A percentile compares a stretch with the other conserved stretches of the same genome.
These are phyloP conservation scores for Paracanthobrama guichenoti DNA, from an alignment of 2,113 vertebrate genomes.

Conservation along the genomic window DNA sequence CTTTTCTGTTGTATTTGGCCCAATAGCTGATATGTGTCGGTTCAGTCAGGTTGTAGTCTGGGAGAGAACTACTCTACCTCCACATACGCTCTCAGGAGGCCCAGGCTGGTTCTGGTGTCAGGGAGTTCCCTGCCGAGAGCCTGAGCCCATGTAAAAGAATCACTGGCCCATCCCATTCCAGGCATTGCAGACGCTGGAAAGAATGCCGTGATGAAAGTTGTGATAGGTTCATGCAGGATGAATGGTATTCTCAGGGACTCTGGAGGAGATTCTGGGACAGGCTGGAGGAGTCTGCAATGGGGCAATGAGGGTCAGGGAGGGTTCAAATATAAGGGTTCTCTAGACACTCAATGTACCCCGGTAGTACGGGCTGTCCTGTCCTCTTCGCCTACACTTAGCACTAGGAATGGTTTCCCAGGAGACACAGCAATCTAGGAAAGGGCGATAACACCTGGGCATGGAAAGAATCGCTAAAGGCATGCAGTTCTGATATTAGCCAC, in stretches of 20 bases:
- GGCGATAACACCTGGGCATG: slow-evolving; percentile 37
- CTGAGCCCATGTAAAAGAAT: slow-evolving; percentile 46
- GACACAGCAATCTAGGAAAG: slow-evolving; percentile 34
- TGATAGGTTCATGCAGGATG: slow-evolving; percentile 57
- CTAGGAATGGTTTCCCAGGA: neutral
- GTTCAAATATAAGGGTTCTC: neutral
- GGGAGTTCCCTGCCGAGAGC: slow-evolving; percentile 45
- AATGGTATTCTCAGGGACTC: slow-evolving; percentile 46
- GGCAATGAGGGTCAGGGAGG: neutral
- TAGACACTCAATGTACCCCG: neutral
- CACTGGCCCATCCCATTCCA: slow-evolving; percentile 51
- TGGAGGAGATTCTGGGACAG: slow-evolving; percentile 38
- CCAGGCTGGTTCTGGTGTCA: slow-evolving; percentile 41
- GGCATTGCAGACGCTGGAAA: slow-evolving; percentile 55
- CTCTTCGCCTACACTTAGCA: neutral
- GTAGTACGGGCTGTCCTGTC: slow-evolving; percentile 18
- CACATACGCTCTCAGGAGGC: neutral
- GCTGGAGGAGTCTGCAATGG: neutral
- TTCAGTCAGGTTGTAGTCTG: slow-evolving; percentile 16
- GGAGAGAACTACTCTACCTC: slow-evolving; percentile 17
- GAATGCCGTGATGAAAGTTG: slow-evolving; percentile 59
- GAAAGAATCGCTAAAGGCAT: neutral
- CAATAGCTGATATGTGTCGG: neutral
- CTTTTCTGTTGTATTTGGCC: slow-evolving; percentile 2
- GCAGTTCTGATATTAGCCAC: slow-evolving; percentile 26